Conservation (phyloP, 2,113 vertebrate genomes). For the Orycteropus afer region DNA sequence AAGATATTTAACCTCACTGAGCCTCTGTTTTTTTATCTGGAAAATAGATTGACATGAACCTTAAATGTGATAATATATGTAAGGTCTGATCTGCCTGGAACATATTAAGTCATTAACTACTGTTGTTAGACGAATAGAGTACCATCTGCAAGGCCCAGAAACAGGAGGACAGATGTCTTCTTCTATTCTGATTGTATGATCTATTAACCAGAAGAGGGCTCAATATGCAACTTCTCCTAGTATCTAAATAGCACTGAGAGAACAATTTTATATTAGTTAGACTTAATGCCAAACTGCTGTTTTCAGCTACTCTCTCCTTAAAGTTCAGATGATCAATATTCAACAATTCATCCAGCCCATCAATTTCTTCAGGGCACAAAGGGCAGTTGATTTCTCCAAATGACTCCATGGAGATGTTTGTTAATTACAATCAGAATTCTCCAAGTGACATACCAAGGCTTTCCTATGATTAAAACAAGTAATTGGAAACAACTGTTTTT, state of each 20-base stretch:
- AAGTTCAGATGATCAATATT: background rate
- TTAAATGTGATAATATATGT: background rate
- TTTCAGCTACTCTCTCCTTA: background rate
- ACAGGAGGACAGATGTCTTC: slow-evolving; percentile 37
- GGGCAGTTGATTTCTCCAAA: background rate
- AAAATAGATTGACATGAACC: slow-evolving; percentile 27
- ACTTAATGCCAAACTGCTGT: background rate
- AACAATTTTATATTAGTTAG: slow-evolving; percentile 5
- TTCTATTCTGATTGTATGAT: slow-evolving; percentile 58
- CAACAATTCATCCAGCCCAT: background rate
- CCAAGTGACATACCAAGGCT: background rate
- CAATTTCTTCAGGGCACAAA: slow-evolving; percentile 32
- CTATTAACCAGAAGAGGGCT: slow-evolving; percentile 24
- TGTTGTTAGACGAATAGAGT: slow-evolving; percentile 34
- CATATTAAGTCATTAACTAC: slow-evolving; percentile 12
- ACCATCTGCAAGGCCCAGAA: background rate
- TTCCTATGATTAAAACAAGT: background rate
- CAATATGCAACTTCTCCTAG: slow-evolving; percentile 22
- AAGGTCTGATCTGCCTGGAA: background rate
- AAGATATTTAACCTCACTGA: slow-evolving; percentile 11
- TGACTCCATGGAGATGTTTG: background rate
- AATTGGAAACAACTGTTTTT: background rate
- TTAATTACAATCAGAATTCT: slow-evolving; percentile 55
- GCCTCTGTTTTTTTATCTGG: slow-evolving; percentile 47
- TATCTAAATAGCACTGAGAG: slow-evolving; percentile 44